These are phyloP conservation scores for Crypturellus undulatus DNA, from an alignment of 2,113 vertebrate species.

Conservation along the genomic window DNA sequence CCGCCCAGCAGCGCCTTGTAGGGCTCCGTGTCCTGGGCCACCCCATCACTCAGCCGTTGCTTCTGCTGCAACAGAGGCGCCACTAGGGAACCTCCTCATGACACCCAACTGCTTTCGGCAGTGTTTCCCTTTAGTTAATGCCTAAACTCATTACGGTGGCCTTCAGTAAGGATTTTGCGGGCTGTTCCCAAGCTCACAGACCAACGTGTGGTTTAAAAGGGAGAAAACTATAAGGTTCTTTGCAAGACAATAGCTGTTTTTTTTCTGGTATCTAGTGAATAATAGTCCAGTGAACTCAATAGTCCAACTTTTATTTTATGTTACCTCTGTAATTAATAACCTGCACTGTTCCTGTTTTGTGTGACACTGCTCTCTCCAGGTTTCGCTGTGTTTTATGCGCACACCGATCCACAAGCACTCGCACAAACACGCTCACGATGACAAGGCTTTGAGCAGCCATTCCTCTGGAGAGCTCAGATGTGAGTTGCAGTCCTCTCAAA, in stretches of 20 bases:
- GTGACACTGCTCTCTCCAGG: not conserved
- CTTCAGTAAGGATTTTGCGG: not conserved
- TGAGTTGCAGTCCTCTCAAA: not conserved
- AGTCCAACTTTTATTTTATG: too few relatives aligned
- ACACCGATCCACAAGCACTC: not conserved
- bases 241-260: not conserved
- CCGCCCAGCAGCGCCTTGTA: too few relatives aligned
- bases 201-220: not conserved
- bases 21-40: not conserved
- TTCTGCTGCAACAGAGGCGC: not conserved
- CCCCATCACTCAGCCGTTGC: not conserved
- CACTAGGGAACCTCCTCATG: not conserved
- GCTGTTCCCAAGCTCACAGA: not conserved
- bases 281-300: not conserved
- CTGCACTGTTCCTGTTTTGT: not conserved
- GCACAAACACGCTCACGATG: not conserved
- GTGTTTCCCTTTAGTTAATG: not conserved
- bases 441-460: not conserved
- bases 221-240: too few relatives aligned
- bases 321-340: not conserved
- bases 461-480: not conserved
- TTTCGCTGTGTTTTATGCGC: not conserved
- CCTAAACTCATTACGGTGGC: not conserved
- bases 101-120: not conserved
- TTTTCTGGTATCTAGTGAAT: not conserved